Base-by-base conservation (phyloP, 1,140 invertebrate species). In the Belonocnema kinseyi region DNA sequence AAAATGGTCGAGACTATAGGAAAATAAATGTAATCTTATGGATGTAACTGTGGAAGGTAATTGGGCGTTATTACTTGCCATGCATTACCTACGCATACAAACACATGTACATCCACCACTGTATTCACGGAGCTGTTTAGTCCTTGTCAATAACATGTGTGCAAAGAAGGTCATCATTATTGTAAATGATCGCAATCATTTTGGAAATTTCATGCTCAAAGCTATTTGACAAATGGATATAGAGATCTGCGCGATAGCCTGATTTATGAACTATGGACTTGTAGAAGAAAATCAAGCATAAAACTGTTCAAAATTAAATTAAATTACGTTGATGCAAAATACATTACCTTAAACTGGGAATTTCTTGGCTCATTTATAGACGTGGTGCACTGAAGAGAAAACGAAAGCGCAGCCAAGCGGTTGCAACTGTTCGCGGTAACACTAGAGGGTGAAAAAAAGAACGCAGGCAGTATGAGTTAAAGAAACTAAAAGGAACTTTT, bases 121-220 rank as follows among this genome's bases (percentile, higher is more conserved):
- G 54, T 11, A 73, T 76, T 75, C 75, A 56, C 70, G 74, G 50
- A 51, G 77, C 56, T 66, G 74, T 66, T 54, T 53, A 76, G 50
- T 56, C 72, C 56, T 54, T 66, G 75, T 80, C 80, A 82, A 83
- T 85, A 83, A 85, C 84, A 84, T 85, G 81, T 84, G 84, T 84
- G 81, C 83, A 85, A 81, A 85, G 81, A 82, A 76, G 40, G 58
- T 61, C 58, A 11, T 33, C 58, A 61, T 61, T 33, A 61, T 61
- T 61, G 26, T 61, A 61, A 61, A 61, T 61, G 40, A 61, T 61
- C 26, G 26, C 26, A 14, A 61, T 61, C 21, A 19, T 61, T 40
- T 61, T 13, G 58, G 58, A 19, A 40, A 61, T 61, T 61, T 33
- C 21, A 61, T 61, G 40, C 13, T 61, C 58, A 33, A 33, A 61